Base-by-base conservation (phyloP, 2,113 vertebrate genomes). In the Paradoxurus hermaphroditus region DNA sequence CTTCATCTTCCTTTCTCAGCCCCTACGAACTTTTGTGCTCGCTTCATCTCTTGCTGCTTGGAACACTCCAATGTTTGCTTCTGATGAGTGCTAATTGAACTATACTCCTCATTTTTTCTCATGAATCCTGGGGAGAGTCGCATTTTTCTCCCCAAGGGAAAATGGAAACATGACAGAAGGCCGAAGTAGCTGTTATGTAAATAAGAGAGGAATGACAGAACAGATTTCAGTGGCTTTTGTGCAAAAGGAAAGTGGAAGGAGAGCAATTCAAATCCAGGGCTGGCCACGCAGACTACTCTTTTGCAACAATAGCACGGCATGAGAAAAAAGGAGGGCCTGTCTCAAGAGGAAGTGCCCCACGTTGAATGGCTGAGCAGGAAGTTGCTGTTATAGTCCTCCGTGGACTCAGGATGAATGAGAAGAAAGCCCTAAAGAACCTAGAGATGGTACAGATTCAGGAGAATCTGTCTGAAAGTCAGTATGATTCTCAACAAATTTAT, bases 81-180 rank as follows among this genome's bases (percentile, higher is more conserved):
- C 65, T 56, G 86, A 86, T 0, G 62, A 97, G 86, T 68, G 82
- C 92, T 97, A 92, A 96, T 56, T 94, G 91, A 96, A 92, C 92
- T 73, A 0, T 59, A 18, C 25, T 82, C 88, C 63, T 96, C 91
- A 83, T 93, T 95, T 97, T 95, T 98, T 96, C 96, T 97, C 96
- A 97, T 67, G 95, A 94, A 73, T 97, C 92, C 77, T 86, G 62
- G 87, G 92, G 92, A 96, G 75, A 96, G n/a, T 56, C 92, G 16
- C 67, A 73, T 94, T 97, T 86, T 82, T 63, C 56, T 77, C 68
- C 96, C 95, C 92, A 63, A 92, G 95, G 96, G 97, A 97, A 96
- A 97, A 96, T 87, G 82, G 94, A 97, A 96, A 95, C 95, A 95
- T 62, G 70, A 95, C 94, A 96, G 92, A 97, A 85, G 96, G 92